A percentile compares a stretch with the other conserved stretches of the same genome.
Conservation (phyloP, 2,113 vertebrate genomes). For the Scophthalmus maximus region DNA sequence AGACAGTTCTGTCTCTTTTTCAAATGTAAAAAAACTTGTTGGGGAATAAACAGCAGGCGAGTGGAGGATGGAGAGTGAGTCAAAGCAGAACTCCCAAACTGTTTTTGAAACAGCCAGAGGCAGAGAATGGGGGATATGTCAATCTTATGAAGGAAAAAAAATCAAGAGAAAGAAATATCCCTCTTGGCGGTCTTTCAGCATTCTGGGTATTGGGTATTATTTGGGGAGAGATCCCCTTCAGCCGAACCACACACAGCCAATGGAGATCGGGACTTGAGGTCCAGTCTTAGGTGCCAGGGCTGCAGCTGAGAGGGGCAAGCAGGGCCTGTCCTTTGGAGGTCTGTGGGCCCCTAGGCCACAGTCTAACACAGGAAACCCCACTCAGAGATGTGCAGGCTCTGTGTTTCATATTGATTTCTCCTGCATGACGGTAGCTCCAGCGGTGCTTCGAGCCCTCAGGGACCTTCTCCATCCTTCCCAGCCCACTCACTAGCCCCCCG, state of each 20-base stretch:
- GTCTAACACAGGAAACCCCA: conserved; percentile 77
- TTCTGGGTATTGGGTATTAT: conserved; percentile 62
- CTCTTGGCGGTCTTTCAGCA: conserved; percentile 66
- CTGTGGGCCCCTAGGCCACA: conserved; percentile 75
- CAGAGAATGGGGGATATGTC: conserved; percentile 70
- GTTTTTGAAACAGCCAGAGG: conserved; percentile 68
- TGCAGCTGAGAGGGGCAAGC: conserved; percentile 69
- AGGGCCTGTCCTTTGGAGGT: conserved; percentile 80
- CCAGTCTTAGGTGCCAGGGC: conserved; percentile 61
- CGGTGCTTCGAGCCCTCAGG: conserved; percentile 78
- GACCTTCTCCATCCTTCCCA: conserved; percentile 75
- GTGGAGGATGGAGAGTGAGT: conserved; percentile 66
- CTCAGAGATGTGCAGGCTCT: conserved; percentile 66
- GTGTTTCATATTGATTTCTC: conserved; percentile 83
- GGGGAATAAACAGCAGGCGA: conserved; percentile 66
- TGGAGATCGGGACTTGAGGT: conserved; percentile 62
- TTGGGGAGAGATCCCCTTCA: conserved; percentile 67
- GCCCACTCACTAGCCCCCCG: conserved; percentile 79
- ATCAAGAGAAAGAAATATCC: conserved; percentile 69
- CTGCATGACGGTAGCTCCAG: conserved; percentile 75
- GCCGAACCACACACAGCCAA: conserved; percentile 80
- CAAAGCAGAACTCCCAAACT: conserved; percentile 67
- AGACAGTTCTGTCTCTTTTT: conserved; percentile 74
- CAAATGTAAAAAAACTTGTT: conserved; percentile 69
- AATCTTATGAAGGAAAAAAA: conserved; percentile 72